Percentiles rank a stretch among this genome's conserved stretches.
phyloP scores from a whole-genome alignment of 2,888 invertebrate species.

The Eilema sororculum region DNA sequence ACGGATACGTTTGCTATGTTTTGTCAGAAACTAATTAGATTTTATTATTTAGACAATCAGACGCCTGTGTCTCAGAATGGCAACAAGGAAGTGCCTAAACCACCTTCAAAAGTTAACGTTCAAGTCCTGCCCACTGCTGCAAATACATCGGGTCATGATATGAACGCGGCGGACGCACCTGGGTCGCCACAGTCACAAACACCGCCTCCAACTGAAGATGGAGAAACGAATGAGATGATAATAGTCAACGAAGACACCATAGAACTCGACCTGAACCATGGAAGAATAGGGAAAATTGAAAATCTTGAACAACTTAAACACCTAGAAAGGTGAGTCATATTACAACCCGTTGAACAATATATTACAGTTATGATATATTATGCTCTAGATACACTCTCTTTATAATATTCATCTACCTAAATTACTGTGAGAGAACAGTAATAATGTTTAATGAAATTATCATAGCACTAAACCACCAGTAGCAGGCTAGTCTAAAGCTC shows the following conservation, averaged over 20 bases:
- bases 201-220: conserved; percentile 68
- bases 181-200: conserved; percentile 65
- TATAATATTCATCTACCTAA: too few species aligned
- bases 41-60: conserved; percentile 58
- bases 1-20: conserved; percentile 18
- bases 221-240: conserved; percentile 87
- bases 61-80: conserved; percentile 57
- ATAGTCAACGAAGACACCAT: conserved; percentile 89
- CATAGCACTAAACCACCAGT: too few species aligned
- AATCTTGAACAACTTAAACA: conserved; percentile 92
- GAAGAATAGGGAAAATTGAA: conserved; percentile 93
- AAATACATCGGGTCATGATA: neutral
- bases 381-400: neutral
- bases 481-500: too few species aligned
- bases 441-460: too few species aligned
- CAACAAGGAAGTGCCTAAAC: conserved; percentile 34
- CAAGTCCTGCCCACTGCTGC: neutral
- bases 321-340: conserved; percentile 87
- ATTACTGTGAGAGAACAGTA: too few species aligned
- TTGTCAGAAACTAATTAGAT: conserved; percentile 14
- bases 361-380: neutral
- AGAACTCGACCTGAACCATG: conserved; percentile 96
- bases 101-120: neutral
- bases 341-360: too few species aligned
- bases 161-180: conserved; percentile 14